A percentile compares a stretch with the other conserved stretches of the same genome.
Evolutionary conservation across 2,888 invertebrate species (phyloP).

Genomic region (Noctua janthina): DNA sequence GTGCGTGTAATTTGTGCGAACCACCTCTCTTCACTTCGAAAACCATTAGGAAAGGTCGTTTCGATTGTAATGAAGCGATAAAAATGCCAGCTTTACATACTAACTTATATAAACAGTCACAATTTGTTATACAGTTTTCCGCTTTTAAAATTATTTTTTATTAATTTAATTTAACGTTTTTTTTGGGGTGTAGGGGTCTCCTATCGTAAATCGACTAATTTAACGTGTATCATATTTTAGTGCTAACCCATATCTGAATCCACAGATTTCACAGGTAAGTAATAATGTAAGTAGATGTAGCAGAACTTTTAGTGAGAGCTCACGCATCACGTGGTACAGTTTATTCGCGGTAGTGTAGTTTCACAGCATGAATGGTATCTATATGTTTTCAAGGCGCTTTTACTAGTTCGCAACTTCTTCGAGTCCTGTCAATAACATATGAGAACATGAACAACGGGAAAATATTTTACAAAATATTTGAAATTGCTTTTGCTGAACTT

Average conservation of each 20-base stretch:
- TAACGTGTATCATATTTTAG: constrained; percentile 2
- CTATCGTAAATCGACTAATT: constrained; percentile 30
- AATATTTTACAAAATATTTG: constrained; percentile 57
- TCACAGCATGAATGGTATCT: constrained; percentile 41
- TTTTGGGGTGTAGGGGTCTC: constrained; percentile 53
- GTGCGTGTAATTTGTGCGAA: constrained; percentile 60
- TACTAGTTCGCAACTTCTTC: constrained; percentile 46
- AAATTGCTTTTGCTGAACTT: constrained; percentile 54
- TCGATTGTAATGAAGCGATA: constrained; percentile 68
- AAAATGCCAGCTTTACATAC: constrained; percentile 64
- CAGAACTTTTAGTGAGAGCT: constrained; percentile 45
- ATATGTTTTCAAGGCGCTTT: constrained; percentile 37
- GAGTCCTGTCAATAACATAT: constrained; percentile 57
- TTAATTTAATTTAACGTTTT: constrained; percentile 42
- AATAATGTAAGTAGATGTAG: constrained; percentile 37
- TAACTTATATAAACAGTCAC: constrained; percentile 59
- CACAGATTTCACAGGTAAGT: constrained; percentile 62
- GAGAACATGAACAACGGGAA: constrained; percentile 54
- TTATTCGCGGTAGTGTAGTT: constrained; percentile 34
- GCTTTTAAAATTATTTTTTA: constrained; percentile 39
- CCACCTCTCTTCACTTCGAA: constrained; percentile 63
- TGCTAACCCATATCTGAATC: constrained; percentile 43
- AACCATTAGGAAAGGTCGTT: constrained; percentile 69
- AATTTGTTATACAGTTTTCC: constrained; percentile 48
- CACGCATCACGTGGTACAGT: constrained; percentile 37